Conservation (phyloP, 2,797 vertebrate species). For the Masticophis lateralis region DNA sequence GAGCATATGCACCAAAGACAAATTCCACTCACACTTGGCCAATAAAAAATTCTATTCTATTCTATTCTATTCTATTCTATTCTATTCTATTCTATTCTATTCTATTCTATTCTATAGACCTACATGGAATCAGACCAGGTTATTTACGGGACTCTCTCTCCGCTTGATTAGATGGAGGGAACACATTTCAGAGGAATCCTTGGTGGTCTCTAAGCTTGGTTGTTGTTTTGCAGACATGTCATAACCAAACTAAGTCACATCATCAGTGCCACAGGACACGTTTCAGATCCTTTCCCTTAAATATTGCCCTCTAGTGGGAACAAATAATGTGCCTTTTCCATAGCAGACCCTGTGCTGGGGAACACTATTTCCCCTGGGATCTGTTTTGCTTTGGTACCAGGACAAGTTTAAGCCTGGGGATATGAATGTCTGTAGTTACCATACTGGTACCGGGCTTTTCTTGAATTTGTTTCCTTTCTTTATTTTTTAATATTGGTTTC, state of each 20-base stretch:
- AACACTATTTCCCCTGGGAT: neutral
- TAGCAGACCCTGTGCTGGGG: neutral
- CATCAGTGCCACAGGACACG: neutral
- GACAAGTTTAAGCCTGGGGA: neutral
- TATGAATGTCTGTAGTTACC: neutral
- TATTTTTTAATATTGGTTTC: neutral
- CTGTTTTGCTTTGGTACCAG: neutral
- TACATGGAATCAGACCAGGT: neutral
- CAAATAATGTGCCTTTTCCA: neutral
- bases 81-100: no score
- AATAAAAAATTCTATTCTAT: no score
- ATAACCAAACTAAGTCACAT: neutral
- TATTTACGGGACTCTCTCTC: neutral
- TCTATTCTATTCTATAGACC: neutral
- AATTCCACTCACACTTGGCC: no score
- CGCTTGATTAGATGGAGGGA: neutral
- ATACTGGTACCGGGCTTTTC: neutral
- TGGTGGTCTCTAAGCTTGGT: neutral
- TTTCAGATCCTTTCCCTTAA: neutral
- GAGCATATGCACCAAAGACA: no score
- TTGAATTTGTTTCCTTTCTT: neutral
- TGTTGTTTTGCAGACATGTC: neutral
- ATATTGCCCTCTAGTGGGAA: neutral
- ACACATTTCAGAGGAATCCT: neutral
- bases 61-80: no score